These are phyloP conservation scores for Polyommatus iphigenia DNA, from an alignment of 2,888 invertebrate species.

Conservation along the genomic window DNA sequence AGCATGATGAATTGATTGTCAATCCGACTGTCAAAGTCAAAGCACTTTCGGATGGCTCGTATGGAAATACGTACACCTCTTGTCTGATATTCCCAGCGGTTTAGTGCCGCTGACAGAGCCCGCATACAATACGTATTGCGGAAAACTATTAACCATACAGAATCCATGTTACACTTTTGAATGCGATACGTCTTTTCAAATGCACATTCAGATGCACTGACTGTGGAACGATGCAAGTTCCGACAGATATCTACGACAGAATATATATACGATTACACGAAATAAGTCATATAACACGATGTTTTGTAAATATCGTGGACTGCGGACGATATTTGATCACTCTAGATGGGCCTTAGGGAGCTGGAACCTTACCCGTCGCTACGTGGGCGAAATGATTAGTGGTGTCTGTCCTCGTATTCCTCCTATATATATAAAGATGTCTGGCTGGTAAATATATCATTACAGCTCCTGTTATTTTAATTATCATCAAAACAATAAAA, in stretches of 20 bases:
- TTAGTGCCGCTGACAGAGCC: slow-evolving; percentile 19
- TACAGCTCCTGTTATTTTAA: neutral
- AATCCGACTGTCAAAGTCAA: slow-evolving; percentile 31
- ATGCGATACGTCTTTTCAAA: neutral
- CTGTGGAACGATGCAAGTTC: neutral
- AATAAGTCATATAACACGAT: neutral
- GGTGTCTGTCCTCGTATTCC: neutral
- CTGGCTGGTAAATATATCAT: neutral
- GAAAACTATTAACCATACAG: slow-evolving; percentile 15
- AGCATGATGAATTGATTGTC: slow-evolving; percentile 31
- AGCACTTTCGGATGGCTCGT: slow-evolving; percentile 26
- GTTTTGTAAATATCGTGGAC: slow-evolving; percentile 10
- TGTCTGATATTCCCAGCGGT: slow-evolving; percentile 28
- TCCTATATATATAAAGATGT: neutral
- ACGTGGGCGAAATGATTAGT: slow-evolving; percentile 13
- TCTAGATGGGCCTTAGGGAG: neutral
- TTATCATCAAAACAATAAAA: neutral
- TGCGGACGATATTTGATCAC: neutral
- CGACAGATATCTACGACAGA: neutral
- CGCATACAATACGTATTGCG: slow-evolving; percentile 25
- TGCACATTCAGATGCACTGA: neutral
- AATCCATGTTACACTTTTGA: slow-evolving; percentile 12
- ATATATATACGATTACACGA: neutral
- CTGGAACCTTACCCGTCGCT: slow-evolving; percentile 1
- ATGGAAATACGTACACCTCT: slow-evolving; percentile 20